A percentile compares a stretch with the other conserved stretches of the same genome.
These are phyloP conservation scores for Puma concolor DNA, from an alignment of 2,113 vertebrate species.

Conservation along the genomic window DNA sequence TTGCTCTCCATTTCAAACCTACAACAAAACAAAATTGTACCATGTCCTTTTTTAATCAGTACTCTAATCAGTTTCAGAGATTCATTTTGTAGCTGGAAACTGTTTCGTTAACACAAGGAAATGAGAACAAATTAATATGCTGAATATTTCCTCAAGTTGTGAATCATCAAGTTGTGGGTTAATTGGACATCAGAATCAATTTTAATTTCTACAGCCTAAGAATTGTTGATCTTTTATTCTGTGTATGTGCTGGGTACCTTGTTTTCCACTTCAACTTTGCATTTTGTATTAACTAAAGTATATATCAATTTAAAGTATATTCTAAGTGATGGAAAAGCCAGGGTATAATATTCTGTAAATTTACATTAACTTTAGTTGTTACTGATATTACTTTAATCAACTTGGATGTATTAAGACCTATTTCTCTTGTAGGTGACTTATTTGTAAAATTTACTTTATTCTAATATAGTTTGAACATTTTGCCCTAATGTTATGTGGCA, in stretches of 20 bases:
- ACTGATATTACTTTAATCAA: neutral
- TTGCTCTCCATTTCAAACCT: neutral
- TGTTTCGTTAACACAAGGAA: conserved; percentile 35
- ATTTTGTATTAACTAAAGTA: neutral
- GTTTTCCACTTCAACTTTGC: neutral
- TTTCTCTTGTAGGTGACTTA: neutral
- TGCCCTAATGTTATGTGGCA: neutral
- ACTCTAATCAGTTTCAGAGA: conserved; percentile 1
- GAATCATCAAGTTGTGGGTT: neutral
- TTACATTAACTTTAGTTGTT: neutral
- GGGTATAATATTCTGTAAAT: neutral
- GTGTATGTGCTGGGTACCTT: neutral
- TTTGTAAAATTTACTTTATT: neutral
- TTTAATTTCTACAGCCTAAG: conserved; percentile 4
- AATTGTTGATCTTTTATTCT: neutral
- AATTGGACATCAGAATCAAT: conserved; percentile 33
- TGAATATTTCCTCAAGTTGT: conserved; percentile 23
- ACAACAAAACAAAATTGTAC: neutral
- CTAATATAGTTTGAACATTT: neutral
- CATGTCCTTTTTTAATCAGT: neutral
- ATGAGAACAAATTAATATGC: neutral
- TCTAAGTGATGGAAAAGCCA: neutral
- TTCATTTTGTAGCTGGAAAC: neutral
- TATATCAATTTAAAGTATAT: neutral
- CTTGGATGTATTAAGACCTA: neutral